Conservation (phyloP, 2,888 invertebrate species). For the Isotomurus palustris region DNA sequence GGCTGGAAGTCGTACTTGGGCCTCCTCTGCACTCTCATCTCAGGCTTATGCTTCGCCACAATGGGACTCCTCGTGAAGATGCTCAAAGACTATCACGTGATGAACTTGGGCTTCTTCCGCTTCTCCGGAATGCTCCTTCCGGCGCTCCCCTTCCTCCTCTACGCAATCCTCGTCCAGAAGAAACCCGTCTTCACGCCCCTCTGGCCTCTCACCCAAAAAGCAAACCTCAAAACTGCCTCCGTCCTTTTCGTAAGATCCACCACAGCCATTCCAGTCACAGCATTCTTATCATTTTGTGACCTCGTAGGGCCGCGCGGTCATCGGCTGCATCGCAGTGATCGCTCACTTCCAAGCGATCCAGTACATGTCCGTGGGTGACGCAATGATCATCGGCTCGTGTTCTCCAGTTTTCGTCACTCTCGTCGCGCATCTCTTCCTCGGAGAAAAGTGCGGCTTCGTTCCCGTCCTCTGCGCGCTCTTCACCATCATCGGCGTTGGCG, state of each 20-base stretch:
- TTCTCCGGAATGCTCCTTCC: constrained; percentile 41
- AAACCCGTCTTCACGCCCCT: constrained; percentile 14
- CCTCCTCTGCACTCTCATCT: constrained; percentile 27
- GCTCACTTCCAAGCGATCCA: constrained; percentile 32
- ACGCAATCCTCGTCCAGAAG: constrained; percentile 6
- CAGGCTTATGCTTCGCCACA: constrained; percentile 36
- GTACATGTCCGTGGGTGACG: constrained; percentile 34
- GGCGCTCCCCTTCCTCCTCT: constrained; percentile 22
- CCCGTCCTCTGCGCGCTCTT: constrained; percentile 27
- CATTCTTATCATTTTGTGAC: background rate
- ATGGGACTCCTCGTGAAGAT: constrained; percentile 39
- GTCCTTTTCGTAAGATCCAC: constrained; percentile 32
- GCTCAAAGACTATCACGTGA: constrained; percentile 35
- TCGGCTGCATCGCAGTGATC: constrained; percentile 28
- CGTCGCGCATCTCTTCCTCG: constrained; percentile 33
- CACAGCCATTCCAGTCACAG: background rate
- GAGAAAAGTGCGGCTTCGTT: constrained; percentile 35
- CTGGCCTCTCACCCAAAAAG: constrained; percentile 21
- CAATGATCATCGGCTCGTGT: constrained; percentile 11
- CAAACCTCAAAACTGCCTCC: constrained; percentile 17
- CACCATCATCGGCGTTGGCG: constrained; percentile 30
- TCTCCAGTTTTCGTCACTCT: constrained; percentile 26
- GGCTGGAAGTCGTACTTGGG: constrained; percentile 32
- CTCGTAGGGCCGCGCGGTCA: constrained; percentile 25
- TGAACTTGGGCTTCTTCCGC: constrained; percentile 40